These are phyloP conservation scores for Lissocephala sabroskyi DNA, from an alignment of 2,888 invertebrate genomes.

Conservation along the genomic window DNA sequence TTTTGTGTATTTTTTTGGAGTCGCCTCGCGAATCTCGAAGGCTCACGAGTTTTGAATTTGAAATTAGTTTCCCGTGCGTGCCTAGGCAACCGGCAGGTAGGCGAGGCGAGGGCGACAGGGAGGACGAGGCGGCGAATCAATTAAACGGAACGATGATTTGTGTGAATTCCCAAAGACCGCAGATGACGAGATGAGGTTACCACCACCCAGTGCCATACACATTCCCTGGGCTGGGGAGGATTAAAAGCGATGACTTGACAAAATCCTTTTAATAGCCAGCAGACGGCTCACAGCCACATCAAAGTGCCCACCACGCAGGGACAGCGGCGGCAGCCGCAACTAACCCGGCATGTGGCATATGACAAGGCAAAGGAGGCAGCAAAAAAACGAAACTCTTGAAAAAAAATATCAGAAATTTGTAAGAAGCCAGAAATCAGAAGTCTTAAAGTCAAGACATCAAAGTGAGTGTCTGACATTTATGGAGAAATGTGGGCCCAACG, in stretches of 20 bases:
- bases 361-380: conserved; percentile 9
- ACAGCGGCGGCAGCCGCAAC: not conserved
- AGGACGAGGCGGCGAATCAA: conserved; percentile 30
- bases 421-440: conserved; percentile 11
- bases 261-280: conserved; percentile 26
- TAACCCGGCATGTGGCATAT: conserved; percentile 18
- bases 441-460: conserved; percentile 60
- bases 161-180: conserved; percentile 16
- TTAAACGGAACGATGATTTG: conserved; percentile 44
- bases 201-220: too few species aligned
- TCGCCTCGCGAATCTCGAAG: too few species aligned
- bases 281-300: conserved; percentile 37
- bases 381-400: conserved; percentile 13
- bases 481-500: conserved; percentile 26
- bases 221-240: too few species aligned
- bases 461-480: conserved; percentile 50
- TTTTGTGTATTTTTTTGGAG: too few species aligned
- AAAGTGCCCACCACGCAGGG: conserved; percentile 19
- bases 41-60: conserved; percentile 20
- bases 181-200: conserved; percentile 17
- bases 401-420: conserved; percentile 25
- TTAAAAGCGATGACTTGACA: conserved; percentile 42
- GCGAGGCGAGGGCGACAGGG: not conserved
- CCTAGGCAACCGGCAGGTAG: not conserved
- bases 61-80: conserved; percentile 11